These are phyloP conservation scores for Acanthiza pusilla DNA, from an alignment of 2,797 vertebrate genomes.

Conservation along the genomic window DNA sequence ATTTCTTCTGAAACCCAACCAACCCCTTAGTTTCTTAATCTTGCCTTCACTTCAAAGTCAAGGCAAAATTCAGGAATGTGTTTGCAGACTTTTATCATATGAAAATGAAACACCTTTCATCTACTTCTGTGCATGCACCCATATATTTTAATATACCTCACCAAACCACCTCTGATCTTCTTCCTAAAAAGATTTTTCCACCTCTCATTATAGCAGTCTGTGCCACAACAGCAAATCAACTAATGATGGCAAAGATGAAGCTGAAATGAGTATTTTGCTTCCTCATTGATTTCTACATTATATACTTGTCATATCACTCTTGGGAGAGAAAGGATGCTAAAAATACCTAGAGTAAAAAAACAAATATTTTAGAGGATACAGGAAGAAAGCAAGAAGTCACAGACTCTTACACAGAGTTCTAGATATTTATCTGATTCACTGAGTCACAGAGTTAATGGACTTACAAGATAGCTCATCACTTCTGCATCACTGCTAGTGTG, in stretches of 20 bases:
- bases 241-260: background rate
- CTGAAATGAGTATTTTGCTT: background rate
- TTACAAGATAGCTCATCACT: background rate
- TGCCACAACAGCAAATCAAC: background rate
- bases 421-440: background rate
- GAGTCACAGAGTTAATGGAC: background rate
- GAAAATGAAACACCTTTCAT: background rate
- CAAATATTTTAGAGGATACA: background rate
- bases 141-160: background rate
- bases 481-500: background rate
- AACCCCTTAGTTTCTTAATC: background rate
- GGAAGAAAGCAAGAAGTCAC: background rate
- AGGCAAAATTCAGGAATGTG: background rate
- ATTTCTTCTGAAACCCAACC: background rate
- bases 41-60: background rate
- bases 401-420: background rate
- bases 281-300: background rate
- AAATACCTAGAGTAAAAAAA: background rate
- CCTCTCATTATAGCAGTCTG: background rate
- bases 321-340: background rate
- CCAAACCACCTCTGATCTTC: background rate
- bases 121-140: background rate
- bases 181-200: background rate
- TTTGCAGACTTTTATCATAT: background rate
- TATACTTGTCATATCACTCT: background rate